Conservation (phyloP, 2,888 invertebrate species). For the Eilema griseolum region DNA sequence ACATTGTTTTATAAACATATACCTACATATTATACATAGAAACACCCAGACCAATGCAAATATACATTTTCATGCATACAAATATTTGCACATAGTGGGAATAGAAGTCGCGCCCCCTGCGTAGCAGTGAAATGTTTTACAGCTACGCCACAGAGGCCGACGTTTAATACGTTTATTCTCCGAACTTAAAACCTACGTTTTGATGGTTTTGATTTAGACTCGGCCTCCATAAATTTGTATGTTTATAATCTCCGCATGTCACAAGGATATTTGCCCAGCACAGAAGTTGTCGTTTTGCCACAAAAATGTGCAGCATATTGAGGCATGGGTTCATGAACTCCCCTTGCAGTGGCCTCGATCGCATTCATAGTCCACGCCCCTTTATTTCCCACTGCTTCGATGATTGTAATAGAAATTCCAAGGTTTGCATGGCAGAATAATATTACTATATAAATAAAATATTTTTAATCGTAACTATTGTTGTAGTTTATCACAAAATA, state of each 20-base stretch:
- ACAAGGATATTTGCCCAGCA: neutral
- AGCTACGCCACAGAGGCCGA: no score
- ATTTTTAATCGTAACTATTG: neutral
- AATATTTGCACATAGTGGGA: no score
- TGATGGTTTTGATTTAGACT: no score
- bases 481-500: constrained; percentile 5
- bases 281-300: neutral
- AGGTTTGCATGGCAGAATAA: constrained; percentile 12
- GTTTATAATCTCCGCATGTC: neutral
- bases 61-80: no score
- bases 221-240: neutral
- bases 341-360: neutral
- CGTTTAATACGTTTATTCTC: no score
- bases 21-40: no score
- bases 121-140: no score
- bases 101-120: no score
- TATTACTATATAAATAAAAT: neutral
- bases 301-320: neutral
- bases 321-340: neutral
- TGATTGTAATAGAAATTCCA: neutral
- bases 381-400: neutral
- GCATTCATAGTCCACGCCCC: neutral
- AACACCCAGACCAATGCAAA: no score
- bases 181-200: no score
- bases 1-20: no score